Evolutionary conservation across 2,888 invertebrate species (phyloP).

Genomic region (Mamestra brassicae): DNA sequence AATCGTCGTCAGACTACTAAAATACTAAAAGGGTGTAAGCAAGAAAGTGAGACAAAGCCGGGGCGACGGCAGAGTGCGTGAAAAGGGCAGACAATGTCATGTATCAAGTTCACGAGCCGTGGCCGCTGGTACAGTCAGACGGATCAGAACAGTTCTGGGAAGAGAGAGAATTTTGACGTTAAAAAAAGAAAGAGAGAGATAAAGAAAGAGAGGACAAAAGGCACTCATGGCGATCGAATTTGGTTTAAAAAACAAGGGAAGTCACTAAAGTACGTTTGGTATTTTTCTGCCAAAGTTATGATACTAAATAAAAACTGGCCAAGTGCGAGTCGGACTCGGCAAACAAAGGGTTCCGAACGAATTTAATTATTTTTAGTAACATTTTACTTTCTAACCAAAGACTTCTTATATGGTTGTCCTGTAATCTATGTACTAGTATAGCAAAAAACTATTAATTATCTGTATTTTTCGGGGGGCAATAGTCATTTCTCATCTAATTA

Average conservation of each 20-base stretch:
- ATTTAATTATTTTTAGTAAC: no score
- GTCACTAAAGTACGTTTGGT: not conserved
- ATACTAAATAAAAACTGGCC: no score
- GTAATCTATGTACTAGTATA: no score
- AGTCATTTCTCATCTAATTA: no score
- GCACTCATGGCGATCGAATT: no score
- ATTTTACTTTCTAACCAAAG: no score
- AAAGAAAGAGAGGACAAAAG: not conserved
- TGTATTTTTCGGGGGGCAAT: no score
- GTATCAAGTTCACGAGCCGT: conserved; percentile 89
- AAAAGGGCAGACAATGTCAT: conserved; percentile 89
- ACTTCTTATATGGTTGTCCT: no score
- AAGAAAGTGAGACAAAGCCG: conserved; percentile 77
- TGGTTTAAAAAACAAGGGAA: not conserved
- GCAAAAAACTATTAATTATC: no score
- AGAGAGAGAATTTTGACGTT: not conserved
- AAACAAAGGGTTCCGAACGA: no score
- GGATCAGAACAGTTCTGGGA: conserved; percentile 22
- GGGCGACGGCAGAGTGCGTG: conserved; percentile 80
- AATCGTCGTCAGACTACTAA: conserved; percentile 19
- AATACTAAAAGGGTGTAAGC: conserved; percentile 45
- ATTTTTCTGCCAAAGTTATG: not conserved
- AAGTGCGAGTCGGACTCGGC: no score
- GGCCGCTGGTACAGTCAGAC: conserved; percentile 79
- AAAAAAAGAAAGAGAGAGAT: no score